Base-by-base conservation (phyloP, 2,113 vertebrate species). In the Hippocampus zosterae region DNA sequence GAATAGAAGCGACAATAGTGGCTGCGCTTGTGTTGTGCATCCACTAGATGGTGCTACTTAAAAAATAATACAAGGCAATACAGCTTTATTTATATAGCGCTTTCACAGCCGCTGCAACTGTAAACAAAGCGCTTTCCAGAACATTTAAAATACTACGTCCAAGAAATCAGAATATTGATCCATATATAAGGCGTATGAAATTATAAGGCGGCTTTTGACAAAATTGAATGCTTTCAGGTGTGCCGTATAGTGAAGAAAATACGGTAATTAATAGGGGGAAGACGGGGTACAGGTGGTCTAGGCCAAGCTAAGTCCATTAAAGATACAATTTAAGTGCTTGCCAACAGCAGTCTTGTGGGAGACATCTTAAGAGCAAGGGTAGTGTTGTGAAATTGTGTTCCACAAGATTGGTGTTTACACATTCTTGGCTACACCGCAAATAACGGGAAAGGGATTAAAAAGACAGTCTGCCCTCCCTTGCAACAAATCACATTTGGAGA, bases 281-380 rank as follows among this genome's bases (percentile, higher is more conserved):
- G 3, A 15, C 13, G 46, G 4, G 16, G 15, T 16, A 16, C 18
- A 50, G 62, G 44, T 46, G 23, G 23, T 59, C 67, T 59, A 64
- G 44, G 70, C 56, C 41, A 23, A 40, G 67, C 65, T 69, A 66
- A 81, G 69, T 74, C 72, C 69, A 62, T 78, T 75, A 72, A 75
- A 12, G 50, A 65, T 0, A 44, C 23, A 27, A 41, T 77, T 77
- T 67, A 80, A 77, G 60, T 63, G 53, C 60, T 74, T 82, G 70
- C 66, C 77, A 71, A 21, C 16, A 27, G 61, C 5, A 57, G 65
- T 77, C 68, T 40, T 3, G 3, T 1, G 46, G 40, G 53, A 73
- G 74, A 56, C 11, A n/a, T 56, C n/a, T 23, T 25, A 13, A 25
- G 55, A 69, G 2, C 21, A n/a, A 29, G 60, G 8, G 53, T 63